These are phyloP conservation scores for Dryobotodes eremita DNA, from an alignment of 2,888 invertebrate species.

Conservation along the genomic window DNA sequence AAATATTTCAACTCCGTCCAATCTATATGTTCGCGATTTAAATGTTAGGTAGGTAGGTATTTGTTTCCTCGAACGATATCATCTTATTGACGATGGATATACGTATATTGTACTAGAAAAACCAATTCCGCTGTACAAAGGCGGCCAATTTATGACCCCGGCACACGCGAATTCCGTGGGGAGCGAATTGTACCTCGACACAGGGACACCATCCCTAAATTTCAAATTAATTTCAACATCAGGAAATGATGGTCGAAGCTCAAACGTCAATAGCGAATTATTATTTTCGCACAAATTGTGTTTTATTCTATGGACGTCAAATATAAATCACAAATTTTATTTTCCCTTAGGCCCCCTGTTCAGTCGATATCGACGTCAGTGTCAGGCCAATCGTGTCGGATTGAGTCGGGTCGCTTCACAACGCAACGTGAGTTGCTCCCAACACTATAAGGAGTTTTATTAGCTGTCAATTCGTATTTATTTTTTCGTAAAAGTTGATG, in stretches of 20 bases:
- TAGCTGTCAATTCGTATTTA: slow-evolving; percentile 77
- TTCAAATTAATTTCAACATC: slow-evolving; percentile 72
- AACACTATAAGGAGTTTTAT: slow-evolving; percentile 82
- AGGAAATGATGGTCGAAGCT: slow-evolving; percentile 69
- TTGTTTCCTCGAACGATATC: slow-evolving; percentile 68
- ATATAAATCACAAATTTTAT: slow-evolving; percentile 71
- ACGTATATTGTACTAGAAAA: slow-evolving; percentile 80
- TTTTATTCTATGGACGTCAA: slow-evolving; percentile 69
- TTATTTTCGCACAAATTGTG: slow-evolving; percentile 70
- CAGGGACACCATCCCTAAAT: slow-evolving; percentile 64
- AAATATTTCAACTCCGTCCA: slow-evolving; percentile 2
- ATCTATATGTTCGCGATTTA: slow-evolving; percentile 28
- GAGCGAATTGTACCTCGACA: slow-evolving; percentile 57
- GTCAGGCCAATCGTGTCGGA: slow-evolving; percentile 73
- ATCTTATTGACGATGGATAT: slow-evolving; percentile 68
- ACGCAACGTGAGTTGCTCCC: slow-evolving; percentile 73
- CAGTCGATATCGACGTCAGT: slow-evolving; percentile 71
- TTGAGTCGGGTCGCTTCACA: slow-evolving; percentile 82
- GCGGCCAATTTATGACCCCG: slow-evolving; percentile 83
- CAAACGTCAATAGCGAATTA: slow-evolving; percentile 63
- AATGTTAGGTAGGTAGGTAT: slow-evolving; percentile 37
- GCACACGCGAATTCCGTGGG: slow-evolving; percentile 73
- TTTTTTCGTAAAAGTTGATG: slow-evolving; percentile 63
- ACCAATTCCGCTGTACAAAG: slow-evolving; percentile 84
- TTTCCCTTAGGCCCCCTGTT: slow-evolving; percentile 66